Evolutionary conservation across 2,113 vertebrate species (phyloP), one percentile per base, ranked within the genome.

Genomic region (Hemichromis elongatus): DNA sequence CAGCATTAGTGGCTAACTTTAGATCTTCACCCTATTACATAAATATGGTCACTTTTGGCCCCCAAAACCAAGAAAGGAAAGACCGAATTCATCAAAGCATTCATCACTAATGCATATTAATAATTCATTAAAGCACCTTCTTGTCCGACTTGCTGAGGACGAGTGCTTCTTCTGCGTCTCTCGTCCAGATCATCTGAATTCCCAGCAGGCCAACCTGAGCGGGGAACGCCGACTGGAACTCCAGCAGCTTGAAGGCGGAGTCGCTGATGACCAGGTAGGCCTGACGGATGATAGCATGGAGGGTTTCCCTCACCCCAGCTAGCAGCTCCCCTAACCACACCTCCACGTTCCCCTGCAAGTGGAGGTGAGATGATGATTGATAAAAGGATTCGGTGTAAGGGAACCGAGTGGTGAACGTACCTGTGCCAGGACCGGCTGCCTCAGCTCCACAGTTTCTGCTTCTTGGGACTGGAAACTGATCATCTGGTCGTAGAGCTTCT

Each of bases 171-270:
- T 99, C 97, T 73, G 97, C 96, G 59, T 98, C 97, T 75, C 88
- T 95, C 30, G 98, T 99, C 98, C 98, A 99, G 85, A 98, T 89
- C 95, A 99, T 97, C 89, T 99, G 98, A 92, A 99, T 94, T 81
- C 97, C 98, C 79, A 98, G 90, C 80, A 99, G 96, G n/a, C 97
- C 98, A 66, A 99, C 97, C 96, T 99, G 94, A 90, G 92, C 97
- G 2, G 96, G 97, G 82, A 97, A 97, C 73, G 89, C 93, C 10
- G 93, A 80, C 94, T 97, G 96, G 88, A 97, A 97, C 52, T 97
- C 96, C 92, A 96, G 89, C 1, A 97, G 92, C 77, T 96, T 92
- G 82, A 97, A 53, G 2, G 85, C 85, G 0, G 96, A 90, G 79
- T 97, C 96, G 2, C 87, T 90, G 86, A 96, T 93, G 83, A 94